These are phyloP conservation scores for Dicrurus megarhynchus DNA, from an alignment of 2,113 vertebrate species.

Conservation along the genomic window DNA sequence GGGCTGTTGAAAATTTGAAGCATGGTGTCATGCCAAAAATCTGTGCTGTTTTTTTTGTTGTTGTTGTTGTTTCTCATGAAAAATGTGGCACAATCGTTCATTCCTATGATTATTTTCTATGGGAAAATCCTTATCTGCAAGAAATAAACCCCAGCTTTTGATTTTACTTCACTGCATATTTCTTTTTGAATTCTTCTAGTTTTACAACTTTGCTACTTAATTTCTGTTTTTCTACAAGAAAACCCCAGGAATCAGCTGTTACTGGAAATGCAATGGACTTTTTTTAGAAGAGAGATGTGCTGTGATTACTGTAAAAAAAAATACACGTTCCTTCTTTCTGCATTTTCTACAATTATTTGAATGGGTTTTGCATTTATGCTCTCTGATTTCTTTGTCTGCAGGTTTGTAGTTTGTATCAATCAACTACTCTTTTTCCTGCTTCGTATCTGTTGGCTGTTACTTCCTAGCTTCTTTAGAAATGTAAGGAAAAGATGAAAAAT, in stretches of 20 bases:
- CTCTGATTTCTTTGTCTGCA: background rate
- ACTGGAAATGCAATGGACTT: background rate
- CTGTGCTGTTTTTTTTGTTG: conserved; percentile 16
- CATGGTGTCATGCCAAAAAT: conserved; percentile 55
- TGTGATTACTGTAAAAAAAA: background rate
- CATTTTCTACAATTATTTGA: background rate
- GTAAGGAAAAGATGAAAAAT: background rate
- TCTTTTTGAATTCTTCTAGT: background rate
- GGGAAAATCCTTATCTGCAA: background rate
- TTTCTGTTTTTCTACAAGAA: background rate
- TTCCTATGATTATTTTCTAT: background rate
- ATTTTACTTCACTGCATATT: background rate
- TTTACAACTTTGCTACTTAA: background rate
- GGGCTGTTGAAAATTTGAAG: conserved; percentile 54
- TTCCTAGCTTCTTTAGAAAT: background rate
- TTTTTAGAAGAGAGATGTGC: background rate
- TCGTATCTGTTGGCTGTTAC: background rate
- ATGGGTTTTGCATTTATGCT: background rate
- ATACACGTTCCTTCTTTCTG: background rate
- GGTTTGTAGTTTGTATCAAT: background rate
- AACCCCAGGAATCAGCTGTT: background rate
- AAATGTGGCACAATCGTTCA: background rate
- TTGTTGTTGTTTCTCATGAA: background rate
- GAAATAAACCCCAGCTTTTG: background rate
- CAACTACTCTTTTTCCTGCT: fast-evolving